A percentile compares a stretch with the other conserved stretches of the same genome.
Evolutionary conservation across 2,113 vertebrate species (phyloP).

Genomic region (Parotia lawesii): DNA sequence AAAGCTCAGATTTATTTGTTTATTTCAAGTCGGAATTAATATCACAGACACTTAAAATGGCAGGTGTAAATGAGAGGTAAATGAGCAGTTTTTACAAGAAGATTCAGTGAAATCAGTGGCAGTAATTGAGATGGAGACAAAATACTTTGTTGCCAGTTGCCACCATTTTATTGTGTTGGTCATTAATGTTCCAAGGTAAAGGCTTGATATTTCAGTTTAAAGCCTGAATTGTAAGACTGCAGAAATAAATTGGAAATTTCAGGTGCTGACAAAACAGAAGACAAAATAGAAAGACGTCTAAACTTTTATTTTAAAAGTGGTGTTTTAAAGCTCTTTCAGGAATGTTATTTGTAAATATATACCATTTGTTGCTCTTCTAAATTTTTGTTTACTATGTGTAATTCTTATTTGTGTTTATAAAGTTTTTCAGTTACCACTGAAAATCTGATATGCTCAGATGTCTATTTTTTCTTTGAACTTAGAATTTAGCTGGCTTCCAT

Average conservation of each 20-base stretch:
- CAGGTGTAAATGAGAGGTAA: neutral
- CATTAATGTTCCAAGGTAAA: neutral
- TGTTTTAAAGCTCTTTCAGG: neutral
- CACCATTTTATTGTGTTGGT: neutral
- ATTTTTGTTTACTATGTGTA: neutral
- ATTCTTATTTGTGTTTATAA: neutral
- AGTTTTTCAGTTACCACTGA: neutral
- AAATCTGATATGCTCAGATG: neutral
- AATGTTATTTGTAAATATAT: neutral
- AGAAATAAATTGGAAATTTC: neutral
- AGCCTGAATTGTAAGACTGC: neutral
- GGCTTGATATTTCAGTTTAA: neutral
- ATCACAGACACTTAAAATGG: neutral
- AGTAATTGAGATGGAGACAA: neutral
- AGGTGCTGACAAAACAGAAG: neutral
- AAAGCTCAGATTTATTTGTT: neutral
- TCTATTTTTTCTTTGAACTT: neutral
- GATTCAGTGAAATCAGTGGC: neutral
- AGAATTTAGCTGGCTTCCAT: neutral
- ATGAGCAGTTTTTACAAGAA: neutral
- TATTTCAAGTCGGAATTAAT: neutral
- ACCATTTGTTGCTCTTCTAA: neutral
- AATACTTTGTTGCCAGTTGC: neutral
- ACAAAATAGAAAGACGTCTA: neutral
- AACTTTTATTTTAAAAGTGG: neutral